These are phyloP conservation scores for Craniophora ligustri DNA, from an alignment of 2,888 invertebrate genomes.

Conservation along the genomic window DNA sequence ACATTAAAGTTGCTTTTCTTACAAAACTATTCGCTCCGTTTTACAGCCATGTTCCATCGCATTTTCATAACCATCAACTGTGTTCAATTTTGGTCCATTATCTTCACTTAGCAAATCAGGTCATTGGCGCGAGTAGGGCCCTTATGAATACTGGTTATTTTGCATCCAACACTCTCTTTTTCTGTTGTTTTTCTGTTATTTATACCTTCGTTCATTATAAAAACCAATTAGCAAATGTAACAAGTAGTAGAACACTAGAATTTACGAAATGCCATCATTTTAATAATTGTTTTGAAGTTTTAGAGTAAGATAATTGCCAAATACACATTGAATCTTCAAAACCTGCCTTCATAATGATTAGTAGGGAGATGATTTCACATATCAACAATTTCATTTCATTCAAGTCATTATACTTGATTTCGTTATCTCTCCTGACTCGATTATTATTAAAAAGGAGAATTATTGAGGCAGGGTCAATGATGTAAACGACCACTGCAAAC, in stretches of 20 bases:
- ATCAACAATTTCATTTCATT: neutral
- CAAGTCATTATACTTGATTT: neutral
- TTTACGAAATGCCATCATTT: neutral
- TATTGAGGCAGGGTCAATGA: conserved; percentile 25
- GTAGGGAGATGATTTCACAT: too few relatives aligned
- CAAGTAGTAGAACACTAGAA: too few relatives aligned
- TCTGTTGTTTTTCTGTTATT: too few relatives aligned
- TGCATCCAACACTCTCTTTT: too few relatives aligned
- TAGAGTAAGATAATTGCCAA: too few relatives aligned
- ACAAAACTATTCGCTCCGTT: neutral
- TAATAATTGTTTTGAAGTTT: neutral
- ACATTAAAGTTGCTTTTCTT: too few relatives aligned
- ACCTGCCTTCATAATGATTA: too few relatives aligned
- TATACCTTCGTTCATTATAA: too few relatives aligned
- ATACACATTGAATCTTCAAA: too few relatives aligned
- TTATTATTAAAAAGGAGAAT: neutral
- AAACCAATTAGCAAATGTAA: too few relatives aligned
- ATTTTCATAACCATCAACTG: too few relatives aligned
- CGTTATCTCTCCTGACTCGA: neutral
- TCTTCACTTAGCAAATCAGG: conserved; percentile 13
- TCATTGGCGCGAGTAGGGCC: conserved; percentile 18
- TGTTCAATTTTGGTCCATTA: conserved; percentile 19
- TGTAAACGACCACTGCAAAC: conserved; percentile 15
- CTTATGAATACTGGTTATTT: conserved; percentile 14
- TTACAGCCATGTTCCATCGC: too few relatives aligned